Evolutionary conservation across 2,113 vertebrate genomes (phyloP).

Genomic region (Rhinoptilus africanus): DNA sequence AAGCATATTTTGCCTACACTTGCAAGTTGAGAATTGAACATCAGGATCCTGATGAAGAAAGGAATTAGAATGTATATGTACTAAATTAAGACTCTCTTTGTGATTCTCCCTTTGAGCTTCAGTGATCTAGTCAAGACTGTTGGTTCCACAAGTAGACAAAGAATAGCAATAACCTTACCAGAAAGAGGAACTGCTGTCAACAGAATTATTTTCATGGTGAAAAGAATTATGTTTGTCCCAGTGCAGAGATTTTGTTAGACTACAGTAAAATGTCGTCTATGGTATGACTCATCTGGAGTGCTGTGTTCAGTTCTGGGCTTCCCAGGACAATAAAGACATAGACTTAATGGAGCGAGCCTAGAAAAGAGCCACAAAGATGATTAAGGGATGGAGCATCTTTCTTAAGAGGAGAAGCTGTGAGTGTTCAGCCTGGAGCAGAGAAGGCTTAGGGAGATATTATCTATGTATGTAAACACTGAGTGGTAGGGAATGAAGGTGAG

Average conservation of each 20-base stretch:
- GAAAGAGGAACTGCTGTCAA: neutral
- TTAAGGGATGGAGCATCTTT: neutral
- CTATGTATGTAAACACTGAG: neutral
- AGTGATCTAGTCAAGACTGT: neutral
- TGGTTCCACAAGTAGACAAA: neutral
- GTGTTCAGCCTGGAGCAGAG: neutral
- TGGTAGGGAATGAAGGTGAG: neutral
- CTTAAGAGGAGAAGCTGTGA: neutral
- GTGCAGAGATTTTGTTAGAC: neutral
- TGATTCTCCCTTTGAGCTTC: neutral
- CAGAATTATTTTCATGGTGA: neutral
- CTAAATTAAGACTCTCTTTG: neutral
- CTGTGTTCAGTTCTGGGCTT: neutral
- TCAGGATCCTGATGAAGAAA: neutral
- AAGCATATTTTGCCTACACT: slow-evolving; percentile 49
- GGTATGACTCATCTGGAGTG: neutral
- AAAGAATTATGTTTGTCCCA: neutral
- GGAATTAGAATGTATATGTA: neutral
- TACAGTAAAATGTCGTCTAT: neutral
- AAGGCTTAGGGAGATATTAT: neutral
- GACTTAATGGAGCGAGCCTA: neutral
- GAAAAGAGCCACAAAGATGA: neutral
- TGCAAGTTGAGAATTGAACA: slow-evolving; percentile 41
- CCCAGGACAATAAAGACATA: neutral
- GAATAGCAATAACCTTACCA: neutral